Base-by-base conservation (phyloP, 2,113 vertebrate genomes). In the Bos taurus region DNA sequence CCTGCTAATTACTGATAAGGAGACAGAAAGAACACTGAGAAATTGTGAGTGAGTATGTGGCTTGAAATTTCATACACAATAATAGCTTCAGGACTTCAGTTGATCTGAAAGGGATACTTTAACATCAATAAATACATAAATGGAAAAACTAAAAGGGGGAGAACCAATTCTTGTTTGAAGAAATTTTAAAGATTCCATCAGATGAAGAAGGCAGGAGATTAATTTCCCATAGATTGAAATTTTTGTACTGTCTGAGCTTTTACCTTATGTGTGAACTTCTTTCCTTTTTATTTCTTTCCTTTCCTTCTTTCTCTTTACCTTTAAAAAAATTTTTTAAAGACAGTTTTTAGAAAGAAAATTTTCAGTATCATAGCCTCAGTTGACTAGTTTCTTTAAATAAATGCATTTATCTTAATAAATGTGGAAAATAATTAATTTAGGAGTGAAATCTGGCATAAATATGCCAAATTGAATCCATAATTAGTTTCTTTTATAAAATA, bases 1-100 rank as follows among this genome's bases (percentile, higher is more conserved):
- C 19, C 43, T 74, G 83, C 48, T 96, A 93, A 97, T 97, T 91
- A 67, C 74, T 91, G 78, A 92, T 91, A 94, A 90, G n/a, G 57
- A 92, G 6, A 94, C 23, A 88, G 52, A 90, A 86, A 88, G 33
- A 90, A 90, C 2, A 64, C 0, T 71, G 26, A 92, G 46, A 78
- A 64, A 81, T 12, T 62, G 28, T 85, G 33, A 95, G 36, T 80
- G 46, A 82, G 82, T 80, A 14, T 59, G 46, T 10, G 50, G 33
- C 67, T 62, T 62, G 40, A 90, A 88, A 94, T 95, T 94, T 92
- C 16, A 81, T 40, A 82, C 11, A 88, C 21, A 92, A 59, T 16
- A 93, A 52, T 89, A 86, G 15, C 59, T 60, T 96, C 25, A 96
- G 90, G 67, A 25, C 50, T 26, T 91, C 57, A 36, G 40, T 48